These are phyloP conservation scores for Eumacrocentrus americanus DNA, from an alignment of 2,888 invertebrate species.

Conservation along the genomic window DNA sequence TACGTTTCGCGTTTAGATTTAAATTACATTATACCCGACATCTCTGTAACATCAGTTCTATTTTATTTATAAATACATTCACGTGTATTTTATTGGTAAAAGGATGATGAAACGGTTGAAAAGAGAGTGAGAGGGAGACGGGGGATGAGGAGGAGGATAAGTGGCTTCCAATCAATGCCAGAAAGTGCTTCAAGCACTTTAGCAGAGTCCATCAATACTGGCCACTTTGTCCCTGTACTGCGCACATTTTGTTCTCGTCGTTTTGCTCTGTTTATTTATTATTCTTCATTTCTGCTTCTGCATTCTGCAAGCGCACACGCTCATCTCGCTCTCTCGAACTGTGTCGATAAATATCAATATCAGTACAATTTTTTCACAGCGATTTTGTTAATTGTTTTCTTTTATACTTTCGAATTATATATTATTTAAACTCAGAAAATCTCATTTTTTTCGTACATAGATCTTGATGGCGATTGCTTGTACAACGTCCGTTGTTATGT, in stretches of 20 bases:
- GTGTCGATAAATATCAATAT: background rate
- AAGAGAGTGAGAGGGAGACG: background rate
- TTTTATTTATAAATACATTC: background rate
- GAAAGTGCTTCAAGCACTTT: conserved; percentile 2
- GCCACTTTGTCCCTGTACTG: conserved; percentile 11
- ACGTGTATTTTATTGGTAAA: background rate
- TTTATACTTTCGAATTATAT: no score
- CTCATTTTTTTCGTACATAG: background rate
- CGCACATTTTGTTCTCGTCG: conserved; percentile 21
- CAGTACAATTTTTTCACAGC: background rate
- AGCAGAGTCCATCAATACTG: background rate
- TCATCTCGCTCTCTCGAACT: background rate
- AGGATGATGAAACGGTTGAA: background rate
- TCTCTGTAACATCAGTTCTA: background rate
- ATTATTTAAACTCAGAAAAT: background rate
- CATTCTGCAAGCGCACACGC: background rate
- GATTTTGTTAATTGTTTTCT: no score
- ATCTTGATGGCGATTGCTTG: no score
- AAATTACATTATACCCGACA: background rate
- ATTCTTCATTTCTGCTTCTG: conserved; percentile 29
- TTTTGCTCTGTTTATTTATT: conserved; percentile 34
- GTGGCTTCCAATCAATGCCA: conserved; percentile 11
- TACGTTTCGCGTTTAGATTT: background rate
- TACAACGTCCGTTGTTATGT: background rate
- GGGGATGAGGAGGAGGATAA: no score